Base-by-base conservation (phyloP, 2,888 invertebrate genomes). In the Hoplodrina ambigua region DNA sequence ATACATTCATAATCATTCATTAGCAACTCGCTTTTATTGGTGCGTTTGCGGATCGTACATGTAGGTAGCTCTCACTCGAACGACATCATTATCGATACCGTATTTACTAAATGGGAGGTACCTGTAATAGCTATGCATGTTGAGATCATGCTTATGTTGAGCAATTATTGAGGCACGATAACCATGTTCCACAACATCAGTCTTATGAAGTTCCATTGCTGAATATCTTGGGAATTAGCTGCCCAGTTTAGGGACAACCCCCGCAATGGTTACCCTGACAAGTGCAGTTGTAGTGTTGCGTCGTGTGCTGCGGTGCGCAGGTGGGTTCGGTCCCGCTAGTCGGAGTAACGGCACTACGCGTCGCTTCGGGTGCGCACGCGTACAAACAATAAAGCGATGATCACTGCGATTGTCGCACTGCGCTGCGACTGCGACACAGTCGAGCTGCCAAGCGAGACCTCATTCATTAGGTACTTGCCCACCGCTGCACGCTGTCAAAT, bases 1-100 rank as follows among this genome's bases (percentile, higher is more conserved):
- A 50, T 44, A 57, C n/a, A 50, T 44, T 63, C 50, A 65, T 65
- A 50, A 37, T 54, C n/a, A 50, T 44, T 63, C 50, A 65, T 65
- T 37, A 50, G 30, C 54, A 52, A 37, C 54, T 49, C 33, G 33
- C 19, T 58, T 56, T 15, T 25, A n/a, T 56, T 25, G 25, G n/a
- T 44, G 11, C 15, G 49, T 17, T n/a, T 37, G 19, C 50, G 56
- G 46, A 25, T 46, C 46, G 25, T 52, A 50, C 49, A 46, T 52
- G 55, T 81, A 66, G 54, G 68, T 63, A 53, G 37, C 10, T 65
- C 68, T 50, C 58, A 30, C 52, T 46, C 68, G 64, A 59, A 68
- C 33, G 57, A 62, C 71, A 71, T 87, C 87, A 88, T 87, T 88
- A 80, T 53, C 72, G 84, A 84, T 87, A 81, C 88, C 84, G 87